Percentiles rank a stretch among this genome's conserved stretches.
Conservation (phyloP, 2,888 invertebrate genomes). For the Phaedon cochleariae region DNA sequence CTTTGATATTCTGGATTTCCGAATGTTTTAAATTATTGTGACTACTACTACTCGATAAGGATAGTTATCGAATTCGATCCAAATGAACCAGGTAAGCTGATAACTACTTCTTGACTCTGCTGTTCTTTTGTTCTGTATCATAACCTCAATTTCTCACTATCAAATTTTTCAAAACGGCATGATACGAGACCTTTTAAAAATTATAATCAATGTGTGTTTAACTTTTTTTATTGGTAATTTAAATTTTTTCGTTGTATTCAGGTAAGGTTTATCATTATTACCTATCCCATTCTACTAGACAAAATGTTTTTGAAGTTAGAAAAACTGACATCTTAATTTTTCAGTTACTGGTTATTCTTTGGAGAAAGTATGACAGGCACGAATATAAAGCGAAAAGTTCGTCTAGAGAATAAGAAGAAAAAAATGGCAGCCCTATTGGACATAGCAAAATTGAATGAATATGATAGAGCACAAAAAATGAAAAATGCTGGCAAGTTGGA, state of each 20-base stretch:
- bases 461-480: constrained; percentile 62
- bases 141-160: constrained; percentile 40
- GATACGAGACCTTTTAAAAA: constrained; percentile 48
- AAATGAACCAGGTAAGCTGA: constrained; percentile 36
- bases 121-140: constrained; percentile 36
- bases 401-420: constrained; percentile 70
- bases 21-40: no score
- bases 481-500: constrained; percentile 41
- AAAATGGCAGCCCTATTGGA: constrained; percentile 71
- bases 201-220: constrained; percentile 48
- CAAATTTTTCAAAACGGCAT: constrained; percentile 45
- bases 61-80: background rate
- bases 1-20: no score
- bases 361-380: constrained; percentile 59
- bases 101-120: no score
- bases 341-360: constrained; percentile 42
- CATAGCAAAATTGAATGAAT: constrained; percentile 69
- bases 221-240: constrained; percentile 44
- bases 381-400: constrained; percentile 64
- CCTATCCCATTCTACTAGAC: no score
- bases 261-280: constrained; percentile 35
- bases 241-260: constrained; percentile 40
- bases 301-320: background rate
- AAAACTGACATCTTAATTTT: constrained; percentile 24
- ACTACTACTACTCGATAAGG: no score